These are phyloP conservation scores for Campylorhamphus procurvoides DNA, from an alignment of 2,113 vertebrate genomes.

Conservation along the genomic window DNA sequence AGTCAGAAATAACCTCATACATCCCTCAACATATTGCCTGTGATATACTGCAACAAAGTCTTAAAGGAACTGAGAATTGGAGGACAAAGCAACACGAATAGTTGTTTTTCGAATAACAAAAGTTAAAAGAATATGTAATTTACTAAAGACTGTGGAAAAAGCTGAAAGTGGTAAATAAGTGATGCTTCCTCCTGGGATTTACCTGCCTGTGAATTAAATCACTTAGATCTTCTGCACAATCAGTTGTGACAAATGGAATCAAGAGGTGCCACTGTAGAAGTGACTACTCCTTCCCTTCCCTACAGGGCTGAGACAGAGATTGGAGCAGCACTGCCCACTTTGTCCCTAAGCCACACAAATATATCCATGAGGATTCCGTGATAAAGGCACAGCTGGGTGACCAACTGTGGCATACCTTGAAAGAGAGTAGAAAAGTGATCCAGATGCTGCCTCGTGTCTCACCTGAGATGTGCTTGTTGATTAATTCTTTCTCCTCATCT, in stretches of 20 bases:
- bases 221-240: no score
- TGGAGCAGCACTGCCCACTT: neutral
- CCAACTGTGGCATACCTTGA: fast-evolving
- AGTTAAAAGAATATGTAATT: neutral
- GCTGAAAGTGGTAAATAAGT: neutral
- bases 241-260: neutral
- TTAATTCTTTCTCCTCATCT: slow-evolving; percentile 88
- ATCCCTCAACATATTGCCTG: neutral
- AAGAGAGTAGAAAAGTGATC: fast-evolving
- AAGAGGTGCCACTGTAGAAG: neutral
- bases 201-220: neutral
- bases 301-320: neutral
- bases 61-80: neutral
- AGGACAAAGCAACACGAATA: neutral
- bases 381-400: fast-evolving
- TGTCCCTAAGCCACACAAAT: neutral
- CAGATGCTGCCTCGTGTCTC: neutral
- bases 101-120: neutral
- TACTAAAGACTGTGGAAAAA: neutral
- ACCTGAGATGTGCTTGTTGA: slow-evolving; percentile 91
- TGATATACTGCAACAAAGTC: neutral
- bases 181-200: neutral
- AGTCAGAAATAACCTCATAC: neutral
- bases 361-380: fast-evolving
- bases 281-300: neutral